Base-by-base conservation (phyloP, 2,113 vertebrate genomes). In the Vireo altiloquus region DNA sequence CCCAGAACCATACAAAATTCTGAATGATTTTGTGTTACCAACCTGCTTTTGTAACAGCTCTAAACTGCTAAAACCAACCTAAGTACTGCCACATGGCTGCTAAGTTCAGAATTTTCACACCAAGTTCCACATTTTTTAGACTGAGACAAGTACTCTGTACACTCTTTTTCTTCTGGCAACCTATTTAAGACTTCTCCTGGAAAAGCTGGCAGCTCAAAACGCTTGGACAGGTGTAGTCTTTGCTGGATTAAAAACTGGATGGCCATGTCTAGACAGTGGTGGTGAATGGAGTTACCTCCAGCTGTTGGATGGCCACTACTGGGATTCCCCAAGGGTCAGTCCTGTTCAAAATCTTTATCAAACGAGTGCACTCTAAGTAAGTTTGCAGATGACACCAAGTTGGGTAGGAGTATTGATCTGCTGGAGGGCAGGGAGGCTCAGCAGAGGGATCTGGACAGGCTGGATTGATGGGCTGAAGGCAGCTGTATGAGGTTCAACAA, bases 291-390 rank as follows among this genome's bases (percentile, higher is more conserved):
- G 40, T 28, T 40, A 63, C 31, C 22, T 42, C 31, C 42, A 63
- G 64, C 7, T 44, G 19, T 33, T 40, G 11, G 40, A 83, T 28
- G 15, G 31, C 28, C 35, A 37, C 22, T 37, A 28, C 31, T 24
- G 30, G 25, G 25, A 40, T 42, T 33, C 31, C 12, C 25, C 25
- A 42, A 61, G n/a, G n/a, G 35, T 56, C 40, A 35, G 35, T 28
- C 7, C 0, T 1, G 8, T 42, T 63, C 22, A 56, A 3, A 23
- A 56, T 11, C 35, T 69, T 23, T 24, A 63, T 24, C 13, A 56
- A 21, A 37, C 0, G 0, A 61, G 54, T 5, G 8, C 25, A 31
- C 21, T 25, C 21, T 47, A 46, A 60, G 1, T 27, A 68, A 47
- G 25, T 28, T 33, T 49, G 13, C 22, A 63, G 35, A 9, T 49